phyloP scores from a whole-genome alignment of 2,888 invertebrate genomes.

The Acleris literana region DNA sequence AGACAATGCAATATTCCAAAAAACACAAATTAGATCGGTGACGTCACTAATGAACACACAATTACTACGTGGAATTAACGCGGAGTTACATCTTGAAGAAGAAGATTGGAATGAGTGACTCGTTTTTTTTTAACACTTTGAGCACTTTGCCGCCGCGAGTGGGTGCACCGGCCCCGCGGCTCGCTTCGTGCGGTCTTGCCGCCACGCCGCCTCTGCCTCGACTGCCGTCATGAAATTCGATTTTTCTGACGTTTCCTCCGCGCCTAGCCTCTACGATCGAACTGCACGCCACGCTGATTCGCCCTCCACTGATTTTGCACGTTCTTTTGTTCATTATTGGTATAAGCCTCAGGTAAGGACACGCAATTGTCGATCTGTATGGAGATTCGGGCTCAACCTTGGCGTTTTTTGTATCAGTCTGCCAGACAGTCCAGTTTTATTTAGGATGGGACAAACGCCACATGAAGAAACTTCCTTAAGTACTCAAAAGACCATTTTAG shows the following conservation, averaged over 20 bases:
- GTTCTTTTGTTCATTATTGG: conserved; percentile 56
- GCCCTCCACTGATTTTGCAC: conserved; percentile 77
- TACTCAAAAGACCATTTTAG: too few species aligned
- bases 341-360: conserved; percentile 34
- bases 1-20: conserved; percentile 69
- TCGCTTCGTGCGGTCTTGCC: conserved; percentile 54
- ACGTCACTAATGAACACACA: conserved; percentile 77
- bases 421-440: not conserved
- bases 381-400: conserved; percentile 50
- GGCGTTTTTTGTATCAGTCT: conserved; percentile 39
- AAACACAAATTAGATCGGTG: conserved; percentile 40
- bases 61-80: conserved; percentile 27
- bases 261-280: conserved; percentile 81
- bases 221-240: conserved; percentile 83
- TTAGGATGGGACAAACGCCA: not conserved
- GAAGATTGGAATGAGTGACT: too few species aligned
- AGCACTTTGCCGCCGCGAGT: conserved; percentile 47
- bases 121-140: conserved; percentile 45
- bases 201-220: conserved; percentile 79
- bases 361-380: conserved; percentile 67
- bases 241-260: conserved; percentile 83
- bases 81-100: too few species aligned
- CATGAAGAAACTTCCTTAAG: too few species aligned
- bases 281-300: conserved; percentile 75
- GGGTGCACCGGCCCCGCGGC: conserved; percentile 71